phyloP scores from a whole-genome alignment of 2,797 vertebrate species.

The Holocentrus rufus region DNA sequence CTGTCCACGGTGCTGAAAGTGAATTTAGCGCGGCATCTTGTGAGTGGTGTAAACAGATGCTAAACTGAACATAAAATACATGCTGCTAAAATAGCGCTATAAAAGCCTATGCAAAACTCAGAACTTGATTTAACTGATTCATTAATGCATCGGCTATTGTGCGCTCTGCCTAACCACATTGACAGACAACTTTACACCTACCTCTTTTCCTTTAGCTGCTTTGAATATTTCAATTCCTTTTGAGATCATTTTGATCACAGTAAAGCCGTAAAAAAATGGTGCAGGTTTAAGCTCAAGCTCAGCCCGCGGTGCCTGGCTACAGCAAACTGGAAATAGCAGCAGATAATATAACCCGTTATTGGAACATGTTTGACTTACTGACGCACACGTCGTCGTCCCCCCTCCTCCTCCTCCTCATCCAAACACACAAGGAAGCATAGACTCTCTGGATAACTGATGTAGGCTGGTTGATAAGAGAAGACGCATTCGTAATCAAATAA shows the following conservation, averaged over 20 bases:
- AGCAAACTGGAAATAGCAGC: slow-evolving; percentile 78
- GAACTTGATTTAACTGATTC: not conserved
- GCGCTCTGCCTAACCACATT: not conserved
- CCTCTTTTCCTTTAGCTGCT: slow-evolving; percentile 58
- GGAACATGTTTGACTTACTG: slow-evolving; percentile 78
- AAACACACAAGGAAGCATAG: not conserved
- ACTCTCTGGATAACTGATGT: too few relatives aligned
- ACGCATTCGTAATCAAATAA: not conserved
- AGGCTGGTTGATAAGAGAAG: too few relatives aligned
- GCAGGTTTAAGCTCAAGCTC: slow-evolving; percentile 57
- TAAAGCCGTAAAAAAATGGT: slow-evolving; percentile 32
- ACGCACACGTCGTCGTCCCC: slow-evolving; percentile 61
- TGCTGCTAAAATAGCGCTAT: not conserved
- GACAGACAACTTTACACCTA: slow-evolving; percentile 57
- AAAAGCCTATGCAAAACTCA: not conserved
- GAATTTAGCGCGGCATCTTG: accelerated
- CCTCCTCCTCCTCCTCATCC: slow-evolving; percentile 6
- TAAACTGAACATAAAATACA: not conserved
- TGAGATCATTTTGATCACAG: slow-evolving; percentile 50
- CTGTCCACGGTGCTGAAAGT: slow-evolving; percentile 85
- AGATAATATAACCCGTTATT: slow-evolving; percentile 71
- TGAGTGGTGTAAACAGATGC: too few relatives aligned
- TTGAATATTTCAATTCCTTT: slow-evolving; percentile 36
- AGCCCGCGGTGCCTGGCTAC: slow-evolving; percentile 66
- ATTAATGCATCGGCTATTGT: not conserved